Percentiles rank a stretch among this genome's conserved stretches.
Conservation (phyloP, 1,140 invertebrate genomes). For the Ceratina japonica region DNA sequence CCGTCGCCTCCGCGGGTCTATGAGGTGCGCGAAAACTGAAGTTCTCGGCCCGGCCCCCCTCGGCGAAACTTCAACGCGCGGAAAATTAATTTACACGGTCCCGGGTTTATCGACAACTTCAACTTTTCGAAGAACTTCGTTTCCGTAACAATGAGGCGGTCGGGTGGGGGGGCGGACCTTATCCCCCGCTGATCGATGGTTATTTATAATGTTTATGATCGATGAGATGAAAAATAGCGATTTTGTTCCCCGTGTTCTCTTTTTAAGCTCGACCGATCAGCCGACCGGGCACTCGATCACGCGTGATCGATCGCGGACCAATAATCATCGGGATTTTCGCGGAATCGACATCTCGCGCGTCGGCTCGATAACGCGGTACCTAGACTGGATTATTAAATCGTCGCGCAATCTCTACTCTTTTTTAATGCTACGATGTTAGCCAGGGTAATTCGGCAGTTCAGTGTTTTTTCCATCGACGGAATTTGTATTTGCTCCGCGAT, state of each 20-base stretch:
- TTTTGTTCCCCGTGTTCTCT: neutral
- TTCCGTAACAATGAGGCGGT: neutral
- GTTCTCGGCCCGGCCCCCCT: no score
- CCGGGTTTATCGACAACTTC: neutral
- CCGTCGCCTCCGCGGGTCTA: neutral
- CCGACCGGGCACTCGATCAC: slow-evolving; percentile 3
- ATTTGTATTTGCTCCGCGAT: slow-evolving; percentile 14
- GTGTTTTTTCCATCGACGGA: neutral
- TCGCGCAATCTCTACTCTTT: neutral
- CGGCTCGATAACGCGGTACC: neutral
- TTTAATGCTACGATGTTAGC: no score
- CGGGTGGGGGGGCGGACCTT: neutral
- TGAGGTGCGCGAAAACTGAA: neutral
- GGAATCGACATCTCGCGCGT: neutral
- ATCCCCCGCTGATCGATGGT: slow-evolving; percentile 26
- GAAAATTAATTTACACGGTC: slow-evolving; percentile 15
- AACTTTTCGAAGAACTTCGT: neutral
- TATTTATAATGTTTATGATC: slow-evolving; percentile 23
- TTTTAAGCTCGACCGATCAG: neutral
- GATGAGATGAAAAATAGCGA: slow-evolving; percentile 34
- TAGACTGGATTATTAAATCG: neutral
- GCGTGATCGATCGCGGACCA: slow-evolving; percentile 3
- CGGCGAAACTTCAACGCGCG: neutral
- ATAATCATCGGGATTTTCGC: slow-evolving; percentile 12
- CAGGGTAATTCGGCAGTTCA: neutral